These are phyloP conservation scores for Colletes collaris DNA, from an alignment of 2,888 invertebrate species.

Conservation along the genomic window DNA sequence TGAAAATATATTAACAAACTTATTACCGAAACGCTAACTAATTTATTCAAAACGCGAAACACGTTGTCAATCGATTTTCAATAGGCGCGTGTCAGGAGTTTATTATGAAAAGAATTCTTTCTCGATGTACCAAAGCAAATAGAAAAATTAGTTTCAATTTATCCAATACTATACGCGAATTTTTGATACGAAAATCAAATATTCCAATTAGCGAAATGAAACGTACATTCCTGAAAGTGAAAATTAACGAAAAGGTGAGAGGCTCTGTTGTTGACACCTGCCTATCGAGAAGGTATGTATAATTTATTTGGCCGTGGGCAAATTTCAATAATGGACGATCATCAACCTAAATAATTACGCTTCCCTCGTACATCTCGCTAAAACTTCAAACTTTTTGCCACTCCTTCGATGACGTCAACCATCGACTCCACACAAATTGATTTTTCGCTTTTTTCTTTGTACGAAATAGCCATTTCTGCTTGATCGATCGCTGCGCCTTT, in stretches of 20 bases:
- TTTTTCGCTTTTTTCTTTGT: conserved; percentile 6
- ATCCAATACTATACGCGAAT: too few species aligned
- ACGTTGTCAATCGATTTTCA: too few species aligned
- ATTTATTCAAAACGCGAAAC: too few species aligned
- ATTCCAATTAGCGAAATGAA: background rate
- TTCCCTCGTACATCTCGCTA: conserved; percentile 18
- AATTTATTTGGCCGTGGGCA: conserved; percentile 45
- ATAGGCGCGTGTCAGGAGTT: too few species aligned
- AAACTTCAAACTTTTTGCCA: conserved; percentile 6
- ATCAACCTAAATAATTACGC: conserved; percentile 8
- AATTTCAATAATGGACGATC: conserved; percentile 2
- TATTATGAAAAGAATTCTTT: too few species aligned
- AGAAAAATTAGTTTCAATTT: too few species aligned
- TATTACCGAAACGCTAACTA: too few species aligned
- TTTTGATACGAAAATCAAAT: background rate
- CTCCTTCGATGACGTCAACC: background rate
- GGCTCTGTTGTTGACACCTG: conserved; percentile 31
- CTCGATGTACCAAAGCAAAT: too few species aligned
- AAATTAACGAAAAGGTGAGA: conserved; percentile 1
- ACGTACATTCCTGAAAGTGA: background rate
- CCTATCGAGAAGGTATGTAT: conserved; percentile 16
- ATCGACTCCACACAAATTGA: background rate
- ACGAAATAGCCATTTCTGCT: background rate
- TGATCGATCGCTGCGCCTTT: too few species aligned
- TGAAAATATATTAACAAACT: too few species aligned